A percentile compares a stretch with the other conserved stretches of the same genome.
Evolutionary conservation across 2,888 invertebrate species (phyloP).

Genomic region (Caenorhabditis sinica): DNA sequence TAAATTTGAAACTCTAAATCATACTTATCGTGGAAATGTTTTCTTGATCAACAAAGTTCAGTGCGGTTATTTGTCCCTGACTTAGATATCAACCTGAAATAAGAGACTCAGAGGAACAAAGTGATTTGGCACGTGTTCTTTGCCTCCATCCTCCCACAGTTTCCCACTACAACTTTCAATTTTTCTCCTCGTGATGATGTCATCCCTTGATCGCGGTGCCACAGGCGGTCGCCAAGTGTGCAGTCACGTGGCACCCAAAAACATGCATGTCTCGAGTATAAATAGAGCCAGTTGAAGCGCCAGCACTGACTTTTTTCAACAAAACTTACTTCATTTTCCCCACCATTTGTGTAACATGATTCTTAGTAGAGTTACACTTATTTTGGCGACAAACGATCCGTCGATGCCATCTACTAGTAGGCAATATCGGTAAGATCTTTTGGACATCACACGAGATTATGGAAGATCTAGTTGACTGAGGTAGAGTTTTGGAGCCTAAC

Average conservation of each 20-base stretch:
- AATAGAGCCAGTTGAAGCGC: slow-evolving; percentile 31
- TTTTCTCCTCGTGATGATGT: slow-evolving; percentile 54
- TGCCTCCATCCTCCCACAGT: slow-evolving; percentile 37
- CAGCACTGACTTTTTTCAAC: background rate
- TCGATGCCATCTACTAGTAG: slow-evolving; percentile 52
- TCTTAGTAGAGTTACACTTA: slow-evolving; percentile 21
- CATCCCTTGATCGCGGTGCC: slow-evolving; percentile 53
- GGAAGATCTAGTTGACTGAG: background rate
- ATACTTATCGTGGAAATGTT: slow-evolving; percentile 34
- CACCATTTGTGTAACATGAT: slow-evolving; percentile 3
- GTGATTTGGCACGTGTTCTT: slow-evolving; percentile 54
- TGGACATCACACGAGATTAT: background rate
- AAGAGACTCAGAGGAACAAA: slow-evolving; percentile 23
- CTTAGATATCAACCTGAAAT: background rate
- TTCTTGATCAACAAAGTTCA: slow-evolving; percentile 53
- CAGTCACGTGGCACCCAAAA: slow-evolving; percentile 49
- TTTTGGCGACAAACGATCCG: slow-evolving; percentile 22
- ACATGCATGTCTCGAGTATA: slow-evolving; percentile 44
- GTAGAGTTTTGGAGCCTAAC: background rate
- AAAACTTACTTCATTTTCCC: background rate
- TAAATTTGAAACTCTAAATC: background rate
- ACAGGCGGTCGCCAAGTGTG: slow-evolving; percentile 46
- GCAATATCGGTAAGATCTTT: slow-evolving; percentile 44
- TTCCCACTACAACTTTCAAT: slow-evolving; percentile 27
- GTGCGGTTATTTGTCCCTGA: slow-evolving; percentile 32